Percentiles rank a stretch among this genome's conserved stretches.
Conservation (phyloP, 2,113 vertebrate species). For the Ochotona princeps region DNA sequence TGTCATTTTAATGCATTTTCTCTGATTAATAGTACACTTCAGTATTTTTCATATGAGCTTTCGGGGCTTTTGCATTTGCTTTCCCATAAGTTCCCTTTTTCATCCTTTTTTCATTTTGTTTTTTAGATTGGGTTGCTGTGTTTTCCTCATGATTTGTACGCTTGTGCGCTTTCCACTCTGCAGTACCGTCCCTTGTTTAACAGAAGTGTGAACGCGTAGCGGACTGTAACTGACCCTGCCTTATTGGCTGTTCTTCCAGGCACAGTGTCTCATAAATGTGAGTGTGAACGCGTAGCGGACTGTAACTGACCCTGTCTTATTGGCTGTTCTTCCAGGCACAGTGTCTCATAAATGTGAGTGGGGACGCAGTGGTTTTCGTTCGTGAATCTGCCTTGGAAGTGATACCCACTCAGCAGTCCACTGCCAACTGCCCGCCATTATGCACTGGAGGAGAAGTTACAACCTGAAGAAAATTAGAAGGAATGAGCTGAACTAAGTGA, state of each 20-base stretch:
- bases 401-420: conserved; percentile 78
- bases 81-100: not conserved
- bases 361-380: conserved; percentile 95
- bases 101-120: not conserved
- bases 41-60: not conserved
- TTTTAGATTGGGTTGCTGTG: not conserved
- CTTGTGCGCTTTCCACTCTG: not conserved
- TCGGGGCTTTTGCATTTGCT: not conserved
- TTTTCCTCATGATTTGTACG: not conserved
- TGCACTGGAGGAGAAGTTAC: conserved; percentile 87
- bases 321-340: conserved; percentile 89
- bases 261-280: conserved; percentile 98
- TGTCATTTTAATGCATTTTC: not conserved
- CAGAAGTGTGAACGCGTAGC: not conserved
- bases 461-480: conserved; percentile 83
- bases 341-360: conserved; percentile 98
- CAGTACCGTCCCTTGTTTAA: not conserved
- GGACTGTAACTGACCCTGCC: not conserved
- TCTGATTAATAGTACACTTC: not conserved
- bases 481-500: not conserved
- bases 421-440: conserved; percentile 81
- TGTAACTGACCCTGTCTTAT: not conserved
- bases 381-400: conserved; percentile 92
- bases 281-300: conserved; percentile 90
- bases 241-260: conserved; percentile 84